Evolutionary conservation across 2,888 invertebrate species (phyloP), one percentile per base, ranked within the genome.

Genomic region (Drosophila kambysellisi): DNA sequence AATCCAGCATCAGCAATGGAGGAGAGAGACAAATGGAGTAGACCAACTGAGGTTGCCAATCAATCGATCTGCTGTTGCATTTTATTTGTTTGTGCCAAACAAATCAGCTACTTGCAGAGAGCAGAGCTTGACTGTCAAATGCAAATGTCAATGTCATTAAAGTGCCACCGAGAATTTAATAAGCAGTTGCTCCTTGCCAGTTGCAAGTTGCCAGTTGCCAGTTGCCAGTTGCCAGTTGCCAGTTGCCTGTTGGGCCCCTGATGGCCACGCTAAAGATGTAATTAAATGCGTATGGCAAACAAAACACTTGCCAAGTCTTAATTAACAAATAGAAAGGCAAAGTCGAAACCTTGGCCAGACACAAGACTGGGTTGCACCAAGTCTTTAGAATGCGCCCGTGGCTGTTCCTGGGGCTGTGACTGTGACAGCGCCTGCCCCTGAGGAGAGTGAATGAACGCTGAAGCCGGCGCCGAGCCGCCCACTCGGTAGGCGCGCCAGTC

Each of bases 121-220:
- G 65, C 65, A 39, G 29, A 67, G 74, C 71, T 66, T 57, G 53
- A 46, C 60, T 54, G 69, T 68, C 60, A 58, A 65, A 78, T 74
- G 79, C 86, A 83, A 88, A 86, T 86, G 88, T 88, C 85, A 86
- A 86, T 86, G 85, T 83, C 85, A 86, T 86, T 86, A 82, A 86
- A 86, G 75, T 56, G 70, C 69, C 41, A 68, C 61, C 50, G 46
- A 63, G 74, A 57, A 76, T 81, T 82, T 76, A 83, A 88, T 83
- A 83, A 74, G 72, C 70, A 58, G 63, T 54, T 46, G 66, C 41
- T 41, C 37, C 37, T 50, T 54, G 50, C 4, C 61, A 41, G 58
- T 54, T 46, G 50, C 9, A 32, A 15, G 51, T 37, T 56, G 59
- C 25, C 70, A 54, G 63, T 54, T 46, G 66, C 41, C 48, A 37